Base-by-base conservation (phyloP, 2,888 invertebrate species). In the Agrochola lychnidis region DNA sequence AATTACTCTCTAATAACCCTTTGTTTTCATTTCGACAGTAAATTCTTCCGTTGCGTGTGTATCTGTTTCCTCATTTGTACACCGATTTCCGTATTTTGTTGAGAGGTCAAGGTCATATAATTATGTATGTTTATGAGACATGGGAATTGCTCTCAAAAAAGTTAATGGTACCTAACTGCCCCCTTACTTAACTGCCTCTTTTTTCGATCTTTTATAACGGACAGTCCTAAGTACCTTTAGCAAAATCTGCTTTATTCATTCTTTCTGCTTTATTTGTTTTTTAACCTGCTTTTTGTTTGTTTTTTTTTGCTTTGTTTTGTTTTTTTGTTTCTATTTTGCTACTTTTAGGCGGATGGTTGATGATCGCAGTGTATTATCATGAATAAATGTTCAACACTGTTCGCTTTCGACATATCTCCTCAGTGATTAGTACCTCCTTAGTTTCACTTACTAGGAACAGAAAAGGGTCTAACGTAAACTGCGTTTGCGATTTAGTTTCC, bases 1-100 rank as follows among this genome's bases (percentile, higher is more conserved):
- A 81, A 83, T 81, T 72, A 40, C 19, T 62, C 61, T 48, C 59
- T 51, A 5, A 0, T 67, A 62, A 36, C 53, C 57, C 81, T 84
- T 83, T 83, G 83, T 83, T 56, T 73, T 67, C 22, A 63, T 74
- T 81, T 70, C 42, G 48, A 73, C 48, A 51, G 0, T 61, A 62
- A 51, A 78, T 81, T 72, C 72, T 81, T 72, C 71, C 59, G 56
- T 84, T 81, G 78, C 84, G 70, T 83, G 84, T 63, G 22, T 66
- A 57, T 66, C 66, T 81, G 48, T 74, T 74, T 74, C 78, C 74
- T 74, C 45, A 10, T 48, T 57, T 57, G n/a, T 48, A 40, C 22
- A 22, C 3, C 30, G 57, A 53, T 64, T 80, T 76, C 80, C 70
- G 80, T 83, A 40, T 79, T 71, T 72, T 57, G 30, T 30, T n/a